A percentile compares a stretch with the other conserved stretches of the same genome.
Conservation (phyloP, 2,797 vertebrate species). For the Podargus strigoides region DNA sequence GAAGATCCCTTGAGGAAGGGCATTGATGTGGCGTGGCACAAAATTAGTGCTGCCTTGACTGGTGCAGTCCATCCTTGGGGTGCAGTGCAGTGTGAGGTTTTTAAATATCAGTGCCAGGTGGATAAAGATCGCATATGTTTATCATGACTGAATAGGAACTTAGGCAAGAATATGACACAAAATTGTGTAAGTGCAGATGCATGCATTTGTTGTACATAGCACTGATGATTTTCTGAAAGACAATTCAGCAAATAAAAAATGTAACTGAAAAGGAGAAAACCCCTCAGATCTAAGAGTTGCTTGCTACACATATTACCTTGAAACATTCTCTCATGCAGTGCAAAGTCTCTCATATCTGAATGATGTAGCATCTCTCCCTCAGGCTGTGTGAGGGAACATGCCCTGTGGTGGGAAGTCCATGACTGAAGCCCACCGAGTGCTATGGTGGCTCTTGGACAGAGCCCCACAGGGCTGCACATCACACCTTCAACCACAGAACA, state of each 20-base stretch:
- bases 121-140: background rate
- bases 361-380: accelerated
- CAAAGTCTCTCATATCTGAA: background rate
- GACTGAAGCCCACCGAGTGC: accelerated
- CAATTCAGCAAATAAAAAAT: constrained; percentile 29
- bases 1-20: background rate
- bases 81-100: background rate
- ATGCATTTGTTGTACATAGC: background rate
- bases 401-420: accelerated
- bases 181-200: background rate
- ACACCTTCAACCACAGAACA: background rate
- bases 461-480: accelerated
- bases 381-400: accelerated
- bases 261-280: background rate
- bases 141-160: background rate
- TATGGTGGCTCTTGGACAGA: accelerated
- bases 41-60: background rate
- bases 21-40: accelerated
- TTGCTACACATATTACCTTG: background rate
- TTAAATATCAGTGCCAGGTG: background rate
- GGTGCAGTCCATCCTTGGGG: background rate
- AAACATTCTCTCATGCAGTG: background rate
- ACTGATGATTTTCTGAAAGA: background rate
- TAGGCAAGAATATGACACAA: background rate
- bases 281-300: background rate